A percentile compares a stretch with the other conserved stretches of the same genome.
Conservation (phyloP, 2,888 invertebrate genomes). For the Rhagonycha lutea region DNA sequence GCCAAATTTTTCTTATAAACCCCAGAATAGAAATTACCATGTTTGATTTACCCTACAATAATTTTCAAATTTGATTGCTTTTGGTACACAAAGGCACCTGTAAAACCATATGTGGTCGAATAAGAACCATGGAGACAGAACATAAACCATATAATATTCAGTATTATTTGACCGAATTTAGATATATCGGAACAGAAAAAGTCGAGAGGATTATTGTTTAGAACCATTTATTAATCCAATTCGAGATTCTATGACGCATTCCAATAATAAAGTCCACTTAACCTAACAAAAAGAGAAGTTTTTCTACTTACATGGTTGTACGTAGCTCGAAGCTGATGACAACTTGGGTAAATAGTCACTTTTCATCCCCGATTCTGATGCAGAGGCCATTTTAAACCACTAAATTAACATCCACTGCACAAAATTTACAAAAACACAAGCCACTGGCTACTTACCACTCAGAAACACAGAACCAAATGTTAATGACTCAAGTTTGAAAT, state of each 20-base stretch:
- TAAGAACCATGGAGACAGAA: not conserved
- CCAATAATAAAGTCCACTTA: conserved; percentile 35
- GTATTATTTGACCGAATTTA: not conserved
- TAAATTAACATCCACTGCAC: conserved; percentile 34
- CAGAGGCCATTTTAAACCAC: conserved; percentile 43
- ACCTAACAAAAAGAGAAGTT: conserved; percentile 28
- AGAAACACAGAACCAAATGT: not conserved
- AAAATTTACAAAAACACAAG: conserved; percentile 30
- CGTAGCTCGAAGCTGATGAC: conserved; percentile 44
- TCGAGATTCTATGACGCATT: conserved; percentile 27
- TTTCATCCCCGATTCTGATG: conserved; percentile 43
- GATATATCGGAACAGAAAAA: not conserved
- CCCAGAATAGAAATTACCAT: not conserved
- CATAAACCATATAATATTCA: not conserved
- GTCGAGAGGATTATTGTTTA: not conserved
- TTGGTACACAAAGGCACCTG: not conserved
- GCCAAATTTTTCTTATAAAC: not conserved
- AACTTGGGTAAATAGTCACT: conserved; percentile 42
- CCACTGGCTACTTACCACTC: conserved; percentile 4
- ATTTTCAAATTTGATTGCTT: not conserved
- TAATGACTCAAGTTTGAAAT: not conserved
- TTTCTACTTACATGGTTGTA: conserved; percentile 47
- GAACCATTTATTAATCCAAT: conserved; percentile 14
- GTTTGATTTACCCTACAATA: not conserved
- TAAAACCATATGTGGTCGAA: not conserved